Evolutionary conservation across 2,797 vertebrate genomes (phyloP), one percentile per base, ranked within the genome.

Genomic region (Thunnus albacares): DNA sequence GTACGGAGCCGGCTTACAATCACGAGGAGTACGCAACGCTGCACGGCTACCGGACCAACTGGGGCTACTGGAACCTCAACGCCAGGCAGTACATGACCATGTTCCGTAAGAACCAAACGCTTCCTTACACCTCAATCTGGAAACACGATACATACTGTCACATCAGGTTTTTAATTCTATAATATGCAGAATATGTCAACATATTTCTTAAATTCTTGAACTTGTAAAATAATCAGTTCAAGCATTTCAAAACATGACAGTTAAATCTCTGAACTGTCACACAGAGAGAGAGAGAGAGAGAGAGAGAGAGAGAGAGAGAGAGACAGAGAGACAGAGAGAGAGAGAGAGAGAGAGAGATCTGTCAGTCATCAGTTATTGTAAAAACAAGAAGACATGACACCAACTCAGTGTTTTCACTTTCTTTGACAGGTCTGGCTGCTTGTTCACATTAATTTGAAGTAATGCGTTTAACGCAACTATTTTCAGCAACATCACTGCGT

Each of bases 61-160:
- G 98, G 98, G 98, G 98, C 82, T 99, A 99, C 95, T 99, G 98
- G 98, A 99, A 97, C 94, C 97, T 99, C 47, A 97, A 97, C 82
- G 94, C 97, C 78, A 93, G 95, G 79, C 98, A 99, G 94, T 99
- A 98, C 94, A 99, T 99, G 98, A 99, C 98, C 86, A 99, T 99
- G 98, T 99, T 99, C 94, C 98, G 98, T 99, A 93, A 98, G 97
- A 94, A 18, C n/a, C 4, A 20, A 26, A 9, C 18, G 13, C 14
- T 14, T 45, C 22, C 10, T 47, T 11, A 5, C 13, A 3, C 35
- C 26, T 20, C 17, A 33, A 14, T 43, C 6, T 28, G 7, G 6
- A 8, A 9, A 51, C 11, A 47, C 30, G 35, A 14, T 12, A 28
- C 22, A 52, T 3, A 38, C 20, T 41, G 22, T 28, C 1, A 57